Conservation (phyloP, 92 coral and sea anemone species). For the Paramuricea clavata region DNA sequence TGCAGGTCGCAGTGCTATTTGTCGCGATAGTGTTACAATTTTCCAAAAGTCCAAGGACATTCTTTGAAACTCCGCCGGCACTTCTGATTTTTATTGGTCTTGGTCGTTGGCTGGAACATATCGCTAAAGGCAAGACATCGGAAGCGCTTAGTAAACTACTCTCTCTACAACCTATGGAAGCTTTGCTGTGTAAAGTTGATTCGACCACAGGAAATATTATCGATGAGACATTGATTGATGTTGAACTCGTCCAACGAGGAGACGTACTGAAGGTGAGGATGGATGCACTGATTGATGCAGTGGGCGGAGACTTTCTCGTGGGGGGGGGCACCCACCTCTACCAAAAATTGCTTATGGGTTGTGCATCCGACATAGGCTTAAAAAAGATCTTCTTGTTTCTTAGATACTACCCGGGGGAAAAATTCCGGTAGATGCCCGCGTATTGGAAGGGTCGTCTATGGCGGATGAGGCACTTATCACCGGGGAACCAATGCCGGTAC, state of each 20-base stretch:
- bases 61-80: slow-evolving; percentile 99
- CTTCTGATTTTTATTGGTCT: slow-evolving; percentile 88
- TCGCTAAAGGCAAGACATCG: slow-evolving; percentile 98
- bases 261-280: slow-evolving; percentile 83
- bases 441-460: slow-evolving; percentile 89
- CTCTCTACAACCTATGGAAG: slow-evolving; percentile 94
- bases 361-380: too few species aligned
- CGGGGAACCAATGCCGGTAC: slow-evolving; percentile 99
- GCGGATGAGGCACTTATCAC: slow-evolving; percentile 99
- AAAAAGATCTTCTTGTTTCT: not conserved
- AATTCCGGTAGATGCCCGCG: slow-evolving; percentile 97
- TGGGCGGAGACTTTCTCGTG: too few species aligned
- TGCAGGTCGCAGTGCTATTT: slow-evolving; percentile 82
- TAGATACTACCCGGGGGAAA: slow-evolving; percentile 97
- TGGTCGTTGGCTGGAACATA: slow-evolving; percentile 99
- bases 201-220: slow-evolving; percentile 73
- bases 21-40: slow-evolving; percentile 88
- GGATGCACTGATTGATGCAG: not conserved
- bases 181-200: slow-evolving; percentile 80
- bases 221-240: slow-evolving; percentile 77
- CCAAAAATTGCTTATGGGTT: too few species aligned
- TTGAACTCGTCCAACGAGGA: slow-evolving; percentile 97
- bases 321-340: not conserved
- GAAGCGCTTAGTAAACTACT: slow-evolving; percentile 95
- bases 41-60: slow-evolving; percentile 93